A percentile compares a stretch with the other conserved stretches of the same genome.
Conservation (phyloP, 2,797 vertebrate species). For the Prionace glauca region DNA sequence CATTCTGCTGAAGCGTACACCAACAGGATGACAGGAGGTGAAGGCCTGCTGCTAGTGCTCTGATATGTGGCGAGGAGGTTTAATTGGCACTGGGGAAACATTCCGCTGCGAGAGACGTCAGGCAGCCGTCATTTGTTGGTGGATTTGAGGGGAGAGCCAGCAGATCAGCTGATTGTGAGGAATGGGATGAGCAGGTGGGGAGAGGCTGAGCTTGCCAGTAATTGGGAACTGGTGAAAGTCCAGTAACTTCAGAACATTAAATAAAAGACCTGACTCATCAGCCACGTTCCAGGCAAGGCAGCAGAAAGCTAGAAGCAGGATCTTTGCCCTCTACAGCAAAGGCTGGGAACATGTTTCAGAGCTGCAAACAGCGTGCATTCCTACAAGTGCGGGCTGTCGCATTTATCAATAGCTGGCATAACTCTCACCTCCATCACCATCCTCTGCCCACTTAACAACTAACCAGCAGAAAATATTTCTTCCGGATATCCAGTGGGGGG, state of each 20-base stretch:
- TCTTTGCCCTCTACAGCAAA: not conserved
- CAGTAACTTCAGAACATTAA: not conserved
- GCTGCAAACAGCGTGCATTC: not conserved
- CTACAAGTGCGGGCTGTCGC: not conserved
- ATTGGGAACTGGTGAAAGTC: not conserved
- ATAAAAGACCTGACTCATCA: not conserved
- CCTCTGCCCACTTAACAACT: not conserved
- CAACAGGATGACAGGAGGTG: not conserved
- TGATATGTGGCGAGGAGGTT: not conserved
- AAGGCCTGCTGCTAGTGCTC: no score
- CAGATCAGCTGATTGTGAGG: not conserved
- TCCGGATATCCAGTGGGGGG: not conserved
- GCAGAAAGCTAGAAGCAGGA: not conserved
- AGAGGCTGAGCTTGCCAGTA: not conserved
- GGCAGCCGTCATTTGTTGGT: not conserved
- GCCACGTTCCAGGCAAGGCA: not conserved
- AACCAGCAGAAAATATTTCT: not conserved
- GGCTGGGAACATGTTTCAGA: not conserved
- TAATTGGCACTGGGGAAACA: not conserved
- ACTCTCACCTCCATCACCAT: not conserved
- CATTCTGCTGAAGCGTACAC: not conserved
- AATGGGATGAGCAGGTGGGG: constrained; percentile 1
- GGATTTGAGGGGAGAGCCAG: not conserved
- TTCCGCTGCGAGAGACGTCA: no score
- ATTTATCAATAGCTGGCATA: not conserved